Evolutionary conservation across 92 coral and sea anemone genomes (phyloP), one percentile per base, ranked within the genome.

Genomic region (Phymanthus crucifer): DNA sequence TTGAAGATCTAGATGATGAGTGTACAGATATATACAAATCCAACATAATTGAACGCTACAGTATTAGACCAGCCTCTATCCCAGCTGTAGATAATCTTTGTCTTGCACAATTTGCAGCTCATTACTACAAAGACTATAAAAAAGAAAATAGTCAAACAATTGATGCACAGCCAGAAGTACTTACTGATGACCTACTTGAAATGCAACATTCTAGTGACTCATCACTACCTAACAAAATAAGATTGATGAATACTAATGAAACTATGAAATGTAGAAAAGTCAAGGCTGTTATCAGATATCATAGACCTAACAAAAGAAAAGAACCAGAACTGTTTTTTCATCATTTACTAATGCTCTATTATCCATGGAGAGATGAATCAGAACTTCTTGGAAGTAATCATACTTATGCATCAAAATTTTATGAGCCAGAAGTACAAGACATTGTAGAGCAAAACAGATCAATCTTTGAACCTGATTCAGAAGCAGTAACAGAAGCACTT

Each of bases 391-490:
- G 91, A 21, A 73, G 33, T 17, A 88, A 88, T 65, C 70, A 84
- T 35, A 88, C 91, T 10, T 88, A 88, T 54, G 66, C 85, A 35
- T 84, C 85, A 31, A 89, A 81, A 72, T 85, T 81, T 16, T 70
- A 56, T 77, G 79, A 85, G 34, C 84, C 80, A 35, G 81, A 46
- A 11, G 81, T 85, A 16, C 84, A 80, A 80, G 81, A 57, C 21
- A 67, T 89, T 27, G 78, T 89, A 61, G 78, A 89, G 36, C 84
- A 80, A 8, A 89, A 85, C 58, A 86, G 87, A 71, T 19, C 52
- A 31, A 67, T 77, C 9, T 89, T 89, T 89, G 87, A 85, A 86
- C 87, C 89, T 57, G 82, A 85, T 82, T 56, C 85, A 66, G 87
- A 81, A 27, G 82, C 89, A 57, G 84, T 87, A 3, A 71, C 57